Percentiles rank a stretch among this genome's conserved stretches.
These are phyloP conservation scores for Hydrocynus forskahlii DNA, from an alignment of 2,797 vertebrate species.

Conservation along the genomic window DNA sequence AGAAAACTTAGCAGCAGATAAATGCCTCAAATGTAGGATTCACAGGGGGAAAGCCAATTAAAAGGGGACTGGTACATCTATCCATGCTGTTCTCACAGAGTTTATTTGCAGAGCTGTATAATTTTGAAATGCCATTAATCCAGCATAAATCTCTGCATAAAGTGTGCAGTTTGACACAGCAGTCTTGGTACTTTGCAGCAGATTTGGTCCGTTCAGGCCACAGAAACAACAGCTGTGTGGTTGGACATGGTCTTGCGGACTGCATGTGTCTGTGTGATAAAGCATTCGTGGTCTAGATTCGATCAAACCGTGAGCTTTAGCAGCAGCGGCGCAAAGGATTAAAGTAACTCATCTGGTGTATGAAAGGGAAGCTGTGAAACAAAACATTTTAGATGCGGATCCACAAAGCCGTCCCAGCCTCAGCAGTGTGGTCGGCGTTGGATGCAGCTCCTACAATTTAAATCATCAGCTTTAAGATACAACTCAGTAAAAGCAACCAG, in stretches of 20 bases:
- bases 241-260: not conserved
- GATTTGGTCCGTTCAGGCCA: not conserved
- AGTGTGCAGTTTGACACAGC: not conserved
- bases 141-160: not conserved
- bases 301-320: not conserved
- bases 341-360: not conserved
- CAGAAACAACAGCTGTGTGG: not conserved
- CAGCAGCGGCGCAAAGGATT: not conserved
- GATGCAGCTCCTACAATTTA: no score
- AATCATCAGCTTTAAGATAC: no score
- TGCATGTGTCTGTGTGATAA: not conserved
- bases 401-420: no score
- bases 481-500: no score
- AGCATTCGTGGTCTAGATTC: no score
- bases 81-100: not conserved
- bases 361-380: not conserved
- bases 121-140: not conserved
- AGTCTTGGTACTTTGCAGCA: not conserved
- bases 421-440: no score
- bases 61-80: not conserved
- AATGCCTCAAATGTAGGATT: not conserved
- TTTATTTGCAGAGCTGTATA: not conserved
- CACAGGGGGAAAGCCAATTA: conserved; percentile 12
- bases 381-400: no score
- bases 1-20: not conserved